Evolutionary conservation across 64 coral and sea anemone genomes (phyloP), one percentile per base, ranked within the genome.

Genomic region (Actinia equina): DNA sequence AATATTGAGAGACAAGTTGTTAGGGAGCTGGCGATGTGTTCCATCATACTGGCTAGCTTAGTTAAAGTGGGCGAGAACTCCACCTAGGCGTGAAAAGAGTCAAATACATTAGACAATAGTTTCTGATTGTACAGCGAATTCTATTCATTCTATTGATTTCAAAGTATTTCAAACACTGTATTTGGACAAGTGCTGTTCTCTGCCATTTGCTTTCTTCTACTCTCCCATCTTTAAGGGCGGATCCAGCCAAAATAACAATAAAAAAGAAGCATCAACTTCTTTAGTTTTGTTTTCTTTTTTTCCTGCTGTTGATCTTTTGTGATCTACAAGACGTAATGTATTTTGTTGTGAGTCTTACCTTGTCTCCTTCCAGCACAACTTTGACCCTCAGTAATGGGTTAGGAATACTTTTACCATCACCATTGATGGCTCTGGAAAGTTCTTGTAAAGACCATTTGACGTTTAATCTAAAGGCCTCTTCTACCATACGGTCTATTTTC

Each of bases 361-460:
- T 99, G 64, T 99, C 97, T 82, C 97, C 93, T 83, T 99, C 97
- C 80, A 99, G 51, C 22, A 99, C 97, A 52, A 99, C 97, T 79
- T 99, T 99, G 11, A 99, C 97, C 60, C 97, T 85, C 27, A 99
- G 82, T 16, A 99, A 83, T 37, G 97, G 97, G 65, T 99, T 99
- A 18, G 97, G 97, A 17, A 88, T 89, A 82, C 93, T 99, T 82
- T 99, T 99, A 6, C 97, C 97, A 91, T 99, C 97, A 30, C 97
- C 97, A 86, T 95, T 99, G 80, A 99, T 99, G 25, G 97, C 93
- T 69, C 97, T 87, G 14, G 97, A 99, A 20, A 99, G 52, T 27
- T 99, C 97, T 82, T 99, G 97, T 26, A 99, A 63, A 85, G 97
- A 99, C 97, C 97, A 99, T 82, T 99, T 99, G 41, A 99, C 97